Conservation (phyloP, 2,888 invertebrate genomes). For the Amblyjoppa proteus region DNA sequence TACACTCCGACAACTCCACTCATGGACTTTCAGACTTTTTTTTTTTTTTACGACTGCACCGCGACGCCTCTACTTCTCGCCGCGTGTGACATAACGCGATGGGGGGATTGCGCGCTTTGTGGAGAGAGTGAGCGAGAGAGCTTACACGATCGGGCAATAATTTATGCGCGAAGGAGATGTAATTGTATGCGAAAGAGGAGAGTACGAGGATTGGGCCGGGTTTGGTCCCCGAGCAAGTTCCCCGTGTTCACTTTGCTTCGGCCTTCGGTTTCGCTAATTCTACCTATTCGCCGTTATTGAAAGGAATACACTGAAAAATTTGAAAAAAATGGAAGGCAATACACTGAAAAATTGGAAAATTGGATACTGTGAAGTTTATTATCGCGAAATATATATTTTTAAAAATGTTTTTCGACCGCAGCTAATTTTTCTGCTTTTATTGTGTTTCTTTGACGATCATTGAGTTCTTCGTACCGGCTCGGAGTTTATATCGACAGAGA, state of each 20-base stretch:
- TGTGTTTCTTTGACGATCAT: background rate
- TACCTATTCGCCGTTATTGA: background rate
- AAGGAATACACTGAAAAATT: background rate
- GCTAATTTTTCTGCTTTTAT: background rate
- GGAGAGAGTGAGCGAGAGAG: background rate
- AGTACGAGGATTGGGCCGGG: background rate
- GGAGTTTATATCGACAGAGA: background rate
- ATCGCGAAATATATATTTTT: constrained; percentile 27
- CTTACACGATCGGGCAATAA: constrained; percentile 22
- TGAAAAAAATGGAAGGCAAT: background rate
- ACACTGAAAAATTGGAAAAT: too few relatives aligned
- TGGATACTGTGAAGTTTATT: background rate
- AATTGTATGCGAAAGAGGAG: constrained; percentile 24
- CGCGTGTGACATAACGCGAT: constrained; percentile 37
- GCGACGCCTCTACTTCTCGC: constrained; percentile 24
- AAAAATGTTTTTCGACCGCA: background rate
- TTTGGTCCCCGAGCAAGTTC: background rate
- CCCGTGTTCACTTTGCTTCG: background rate
- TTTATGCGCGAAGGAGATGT: constrained; percentile 42
- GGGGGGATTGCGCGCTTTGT: constrained; percentile 44
- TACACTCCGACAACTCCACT: constrained; percentile 1
- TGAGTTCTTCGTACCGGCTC: background rate
- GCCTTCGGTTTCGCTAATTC: background rate
- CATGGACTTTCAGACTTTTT: constrained; percentile 28
- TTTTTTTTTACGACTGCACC: constrained; percentile 11